phyloP scores from a whole-genome alignment of 2,113 vertebrate species.

The Phyllostomus discolor region DNA sequence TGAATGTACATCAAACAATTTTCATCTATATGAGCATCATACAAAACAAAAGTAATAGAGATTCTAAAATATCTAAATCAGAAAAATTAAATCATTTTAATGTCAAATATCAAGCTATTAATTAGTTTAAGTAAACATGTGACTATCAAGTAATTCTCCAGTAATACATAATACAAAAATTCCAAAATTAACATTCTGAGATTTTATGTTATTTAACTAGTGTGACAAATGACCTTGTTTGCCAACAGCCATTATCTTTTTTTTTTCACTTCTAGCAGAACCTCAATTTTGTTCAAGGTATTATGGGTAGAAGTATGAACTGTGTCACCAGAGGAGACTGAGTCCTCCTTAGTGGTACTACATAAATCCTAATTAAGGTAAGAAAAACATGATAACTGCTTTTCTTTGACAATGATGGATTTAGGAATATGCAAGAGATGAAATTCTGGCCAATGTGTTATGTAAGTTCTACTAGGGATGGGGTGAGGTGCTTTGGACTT shows the following conservation, averaged over 20 bases:
- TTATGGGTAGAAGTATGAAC: background rate
- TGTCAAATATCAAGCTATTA: background rate
- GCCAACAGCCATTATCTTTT: background rate
- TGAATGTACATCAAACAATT: background rate
- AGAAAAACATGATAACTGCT: background rate
- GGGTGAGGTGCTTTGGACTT: background rate
- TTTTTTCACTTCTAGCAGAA: slow-evolving; percentile 26
- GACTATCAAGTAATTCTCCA: background rate
- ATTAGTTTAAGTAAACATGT: background rate
- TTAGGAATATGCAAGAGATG: background rate
- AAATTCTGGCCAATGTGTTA: background rate
- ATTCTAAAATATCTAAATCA: background rate
- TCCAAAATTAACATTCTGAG: background rate
- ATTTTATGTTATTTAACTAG: background rate
- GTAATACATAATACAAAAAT: background rate
- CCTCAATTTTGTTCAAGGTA: slow-evolving; percentile 1
- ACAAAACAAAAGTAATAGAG: background rate
- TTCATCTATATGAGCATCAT: background rate
- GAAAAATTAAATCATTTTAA: background rate
- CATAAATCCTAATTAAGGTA: background rate
- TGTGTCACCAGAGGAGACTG: background rate
- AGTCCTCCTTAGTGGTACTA: background rate
- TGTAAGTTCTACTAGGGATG: background rate
- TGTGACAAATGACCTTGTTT: background rate
- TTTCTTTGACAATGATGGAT: background rate